Conservation (phyloP, 2,888 invertebrate species). For the Labia minor region DNA sequence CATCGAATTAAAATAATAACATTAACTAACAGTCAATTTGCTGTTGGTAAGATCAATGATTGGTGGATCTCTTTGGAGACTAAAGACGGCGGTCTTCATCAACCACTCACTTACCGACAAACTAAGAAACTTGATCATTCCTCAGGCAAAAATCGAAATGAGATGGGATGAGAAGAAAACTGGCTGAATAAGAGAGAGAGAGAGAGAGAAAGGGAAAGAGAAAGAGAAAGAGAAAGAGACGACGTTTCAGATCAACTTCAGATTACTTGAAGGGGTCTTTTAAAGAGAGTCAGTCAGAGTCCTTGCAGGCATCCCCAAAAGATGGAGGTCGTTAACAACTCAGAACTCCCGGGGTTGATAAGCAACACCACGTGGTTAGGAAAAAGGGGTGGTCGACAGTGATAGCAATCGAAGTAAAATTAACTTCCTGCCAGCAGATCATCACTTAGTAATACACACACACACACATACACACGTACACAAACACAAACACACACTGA, state of each 20-base stretch:
- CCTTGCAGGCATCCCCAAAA: neutral
- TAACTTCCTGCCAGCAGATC: too few relatives aligned
- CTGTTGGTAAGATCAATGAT: too few relatives aligned
- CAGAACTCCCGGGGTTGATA: neutral
- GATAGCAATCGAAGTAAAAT: neutral
- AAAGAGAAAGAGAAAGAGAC: conserved; percentile 9
- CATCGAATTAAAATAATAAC: neutral
- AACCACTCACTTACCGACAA: too few relatives aligned
- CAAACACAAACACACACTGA: too few relatives aligned
- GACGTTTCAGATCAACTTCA: neutral
- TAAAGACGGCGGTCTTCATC: too few relatives aligned
- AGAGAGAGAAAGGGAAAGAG: conserved; percentile 36
- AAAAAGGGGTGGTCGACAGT: neutral
- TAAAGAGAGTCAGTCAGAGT: conserved; percentile 5
- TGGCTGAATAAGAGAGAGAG: conserved; percentile 43
- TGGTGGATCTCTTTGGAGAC: too few relatives aligned
- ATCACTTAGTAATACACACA: too few relatives aligned
- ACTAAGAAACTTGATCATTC: neutral
- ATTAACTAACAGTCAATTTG: conserved; percentile 3
- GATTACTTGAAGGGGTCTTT: neutral
- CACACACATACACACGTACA: too few relatives aligned
- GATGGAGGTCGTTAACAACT: neutral
- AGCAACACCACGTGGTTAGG: neutral
- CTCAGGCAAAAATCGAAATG: conserved; percentile 44
- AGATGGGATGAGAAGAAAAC: conserved; percentile 42